Conservation (phyloP, 2,888 invertebrate genomes). For the Aphidoletes aphidimyza region DNA sequence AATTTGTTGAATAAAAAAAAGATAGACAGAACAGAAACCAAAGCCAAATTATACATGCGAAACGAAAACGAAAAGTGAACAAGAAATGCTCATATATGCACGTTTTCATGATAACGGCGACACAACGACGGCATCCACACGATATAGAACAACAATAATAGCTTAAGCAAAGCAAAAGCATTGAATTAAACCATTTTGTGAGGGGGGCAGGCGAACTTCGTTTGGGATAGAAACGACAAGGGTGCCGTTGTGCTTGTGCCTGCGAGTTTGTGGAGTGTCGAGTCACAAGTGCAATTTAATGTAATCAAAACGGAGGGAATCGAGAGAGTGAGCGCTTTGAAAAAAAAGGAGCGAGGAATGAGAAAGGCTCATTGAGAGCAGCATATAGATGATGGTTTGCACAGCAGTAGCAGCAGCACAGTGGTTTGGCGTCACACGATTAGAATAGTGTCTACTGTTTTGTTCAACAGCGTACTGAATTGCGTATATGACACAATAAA, state of each 20-base stretch:
- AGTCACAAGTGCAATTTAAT: constrained; percentile 48
- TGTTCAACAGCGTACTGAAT: neutral
- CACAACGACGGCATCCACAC: constrained; percentile 1
- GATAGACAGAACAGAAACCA: neutral
- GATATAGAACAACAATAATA: neutral
- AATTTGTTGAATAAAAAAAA: no score
- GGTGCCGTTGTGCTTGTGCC: neutral
- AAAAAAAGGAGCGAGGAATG: no score
- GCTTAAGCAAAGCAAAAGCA: constrained; percentile 22
- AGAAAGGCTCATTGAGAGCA: no score
- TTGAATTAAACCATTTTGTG: neutral
- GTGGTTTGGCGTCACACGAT: constrained; percentile 16
- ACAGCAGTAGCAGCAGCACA: neutral
- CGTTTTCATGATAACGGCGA: constrained; percentile 47
- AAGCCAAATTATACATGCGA: neutral
- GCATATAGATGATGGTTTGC: constrained; percentile 18
- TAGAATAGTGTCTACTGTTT: neutral
- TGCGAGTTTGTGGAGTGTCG: no score
- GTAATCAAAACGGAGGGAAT: neutral
- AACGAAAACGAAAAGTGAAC: neutral
- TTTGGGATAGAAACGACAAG: neutral
- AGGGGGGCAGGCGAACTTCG: neutral
- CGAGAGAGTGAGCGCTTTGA: neutral
- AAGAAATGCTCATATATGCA: neutral
- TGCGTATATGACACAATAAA: neutral